These are phyloP conservation scores for Cephus spinipes DNA, from an alignment of 2,888 invertebrate species.

Conservation along the genomic window DNA sequence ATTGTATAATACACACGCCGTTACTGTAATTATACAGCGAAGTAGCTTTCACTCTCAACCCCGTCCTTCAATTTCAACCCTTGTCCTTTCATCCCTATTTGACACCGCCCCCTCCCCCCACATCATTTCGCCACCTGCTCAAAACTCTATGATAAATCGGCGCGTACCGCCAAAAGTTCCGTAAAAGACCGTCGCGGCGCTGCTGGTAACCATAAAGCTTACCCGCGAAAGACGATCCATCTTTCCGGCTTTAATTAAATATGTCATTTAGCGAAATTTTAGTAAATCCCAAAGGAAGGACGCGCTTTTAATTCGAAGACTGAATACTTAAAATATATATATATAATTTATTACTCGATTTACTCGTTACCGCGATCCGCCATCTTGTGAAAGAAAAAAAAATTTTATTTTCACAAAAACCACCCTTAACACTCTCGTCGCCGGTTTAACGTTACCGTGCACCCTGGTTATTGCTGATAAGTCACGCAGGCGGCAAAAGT, in stretches of 20 bases:
- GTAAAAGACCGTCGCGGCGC: neutral
- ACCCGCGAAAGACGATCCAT: conserved; percentile 38
- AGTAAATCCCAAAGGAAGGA: conserved; percentile 29
- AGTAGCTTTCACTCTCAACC: too few relatives aligned
- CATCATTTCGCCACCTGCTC: neutral
- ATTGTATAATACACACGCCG: conserved; percentile 7
- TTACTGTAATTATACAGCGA: neutral
- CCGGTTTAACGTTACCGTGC: too few relatives aligned
- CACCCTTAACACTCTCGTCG: too few relatives aligned
- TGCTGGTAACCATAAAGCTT: conserved; percentile 13
- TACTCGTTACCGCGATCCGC: too few relatives aligned
- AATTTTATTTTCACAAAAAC: too few relatives aligned
- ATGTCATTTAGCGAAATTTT: conserved; percentile 37
- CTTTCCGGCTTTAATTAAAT: conserved; percentile 47
- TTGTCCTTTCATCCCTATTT: neutral
- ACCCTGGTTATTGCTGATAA: too few relatives aligned
- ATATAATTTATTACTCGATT: too few relatives aligned
- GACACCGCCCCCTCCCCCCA: conserved; percentile 7
- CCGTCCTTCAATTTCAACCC: too few relatives aligned
- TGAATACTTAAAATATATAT: too few relatives aligned
- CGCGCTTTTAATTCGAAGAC: too few relatives aligned
- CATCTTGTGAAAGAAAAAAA: too few relatives aligned
- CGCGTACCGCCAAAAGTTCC: conserved; percentile 31
- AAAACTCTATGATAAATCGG: conserved; percentile 37
- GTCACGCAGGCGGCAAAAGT: too few relatives aligned